phyloP scores from a whole-genome alignment of 2,888 invertebrate genomes.

The Byasa hedistus region DNA sequence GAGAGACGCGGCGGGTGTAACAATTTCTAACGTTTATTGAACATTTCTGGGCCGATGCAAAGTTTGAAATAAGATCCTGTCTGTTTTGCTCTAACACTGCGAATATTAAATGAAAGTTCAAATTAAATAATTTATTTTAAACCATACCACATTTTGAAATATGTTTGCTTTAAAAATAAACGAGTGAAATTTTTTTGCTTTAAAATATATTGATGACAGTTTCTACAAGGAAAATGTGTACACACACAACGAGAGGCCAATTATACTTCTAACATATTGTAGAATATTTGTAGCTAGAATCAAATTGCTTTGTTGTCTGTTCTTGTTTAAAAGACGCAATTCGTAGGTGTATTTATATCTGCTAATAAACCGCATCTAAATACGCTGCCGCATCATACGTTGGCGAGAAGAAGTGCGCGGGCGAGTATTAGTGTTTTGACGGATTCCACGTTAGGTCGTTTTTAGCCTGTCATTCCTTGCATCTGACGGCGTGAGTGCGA shows the following conservation, averaged over 20 bases:
- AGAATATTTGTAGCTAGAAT: constrained; percentile 21
- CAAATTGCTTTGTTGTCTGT: constrained; percentile 59
- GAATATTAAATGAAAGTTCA: constrained; percentile 19
- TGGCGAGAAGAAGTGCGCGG: constrained; percentile 35
- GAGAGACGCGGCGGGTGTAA: constrained; percentile 23
- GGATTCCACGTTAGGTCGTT: constrained; percentile 74
- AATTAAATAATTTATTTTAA: constrained; percentile 13
- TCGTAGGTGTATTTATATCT: constrained; percentile 50
- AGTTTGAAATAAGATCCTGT: constrained; percentile 28
- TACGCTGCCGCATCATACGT: constrained; percentile 36
- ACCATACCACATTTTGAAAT: not conserved
- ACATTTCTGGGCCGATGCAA: constrained; percentile 25
- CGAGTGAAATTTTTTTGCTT: not conserved
- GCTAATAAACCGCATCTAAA: constrained; percentile 43
- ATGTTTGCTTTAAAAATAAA: not conserved
- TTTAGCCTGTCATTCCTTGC: constrained; percentile 70
- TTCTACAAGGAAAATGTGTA: not conserved
- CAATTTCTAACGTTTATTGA: constrained; percentile 29
- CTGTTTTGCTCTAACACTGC: constrained; percentile 10
- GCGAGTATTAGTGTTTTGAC: constrained; percentile 58
- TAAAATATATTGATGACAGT: not conserved
- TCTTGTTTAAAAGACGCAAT: constrained; percentile 47
- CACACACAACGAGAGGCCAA: not conserved
- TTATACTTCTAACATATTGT: not conserved
- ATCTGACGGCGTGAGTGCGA: constrained; percentile 73